A percentile compares a stretch with the other conserved stretches of the same genome.
These are phyloP conservation scores for Pangasius larnaudii DNA, from an alignment of 2,797 vertebrate species.

Conservation along the genomic window DNA sequence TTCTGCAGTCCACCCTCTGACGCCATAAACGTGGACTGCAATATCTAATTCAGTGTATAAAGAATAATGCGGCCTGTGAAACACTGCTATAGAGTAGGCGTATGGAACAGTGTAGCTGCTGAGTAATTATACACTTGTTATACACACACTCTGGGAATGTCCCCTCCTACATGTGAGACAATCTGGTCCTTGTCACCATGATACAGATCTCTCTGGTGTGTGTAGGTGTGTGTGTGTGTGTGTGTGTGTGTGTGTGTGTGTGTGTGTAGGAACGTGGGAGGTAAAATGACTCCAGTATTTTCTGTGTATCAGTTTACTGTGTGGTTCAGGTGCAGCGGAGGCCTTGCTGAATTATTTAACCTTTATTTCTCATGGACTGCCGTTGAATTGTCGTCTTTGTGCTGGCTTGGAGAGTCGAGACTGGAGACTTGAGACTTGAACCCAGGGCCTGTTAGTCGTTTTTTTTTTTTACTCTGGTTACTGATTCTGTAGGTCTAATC, in stretches of 20 bases:
- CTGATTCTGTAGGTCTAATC: neutral
- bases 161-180: constrained; percentile 42
- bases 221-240: constrained; percentile 41
- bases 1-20: neutral
- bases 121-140: neutral
- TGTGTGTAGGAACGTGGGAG: constrained; percentile 67
- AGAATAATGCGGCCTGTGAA: neutral
- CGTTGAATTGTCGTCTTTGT: constrained; percentile 31
- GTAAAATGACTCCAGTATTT: constrained; percentile 78
- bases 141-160: constrained; percentile 26
- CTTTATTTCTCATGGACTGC: constrained; percentile 58
- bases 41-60: neutral
- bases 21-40: neutral
- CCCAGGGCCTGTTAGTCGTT: neutral
- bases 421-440: constrained; percentile 40
- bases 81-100: neutral
- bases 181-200: constrained; percentile 41
- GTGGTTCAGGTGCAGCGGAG: constrained; percentile 65
- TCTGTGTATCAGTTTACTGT: constrained; percentile 70
- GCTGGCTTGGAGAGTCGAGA: constrained; percentile 34
- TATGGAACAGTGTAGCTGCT: constrained; percentile 9
- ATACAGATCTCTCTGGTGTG: constrained; percentile 51
- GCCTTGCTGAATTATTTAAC: constrained; percentile 75
- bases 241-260: constrained; percentile 52
- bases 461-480: neutral